Evolutionary conservation across 2,113 vertebrate species (phyloP), one percentile per base, ranked within the genome.

Genomic region (Hippocampus comes): DNA sequence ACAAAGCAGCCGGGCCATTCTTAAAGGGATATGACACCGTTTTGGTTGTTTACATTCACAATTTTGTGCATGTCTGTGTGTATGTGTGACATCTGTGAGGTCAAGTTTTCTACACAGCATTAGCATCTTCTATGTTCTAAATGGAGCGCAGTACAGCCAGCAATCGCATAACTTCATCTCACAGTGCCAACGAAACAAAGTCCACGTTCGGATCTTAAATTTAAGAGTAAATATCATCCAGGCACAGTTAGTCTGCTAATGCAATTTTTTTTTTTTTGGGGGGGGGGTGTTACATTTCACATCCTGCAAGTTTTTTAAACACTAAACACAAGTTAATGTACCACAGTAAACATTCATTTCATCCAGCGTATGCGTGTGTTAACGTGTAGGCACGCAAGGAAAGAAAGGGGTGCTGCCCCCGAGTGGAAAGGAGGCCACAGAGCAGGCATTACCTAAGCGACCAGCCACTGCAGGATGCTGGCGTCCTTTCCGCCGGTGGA

Each of bases 401-500:
- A 30, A 60, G 6, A 89, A 85, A 87, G 86, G 84, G 84, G 74
- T 79, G 78, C 82, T 89, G 89, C 90, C 89, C 86, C 78, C 87
- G 83, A 63, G 69, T 88, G 90, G 81, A 78, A 79, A 85, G 85
- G 78, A 87, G 78, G 81, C 18, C 66, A 21, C 15, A 1, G 2
- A 14, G 48, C 23, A 41, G 20, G 60, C 0, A 4, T 59, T 66
- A 70, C 65, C 90, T 93, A 97, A 75, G 88, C 88, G 2, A 95
- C 89, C 48, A 89, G 85, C 96, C 96, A 97, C 90, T 96, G 96
- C 81, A 96, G 90, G 76, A 96, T 83, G 75, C 94, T 95, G 83
- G 93, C 95, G 82, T 97, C 96, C 68, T 95, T 96, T 77, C 96
- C 96, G 1, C 95, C 95, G 0, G 94, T 94, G 74, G 94, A 95